Base-by-base conservation (phyloP, 2,113 vertebrate species). In the Amblyornis subalaris region DNA sequence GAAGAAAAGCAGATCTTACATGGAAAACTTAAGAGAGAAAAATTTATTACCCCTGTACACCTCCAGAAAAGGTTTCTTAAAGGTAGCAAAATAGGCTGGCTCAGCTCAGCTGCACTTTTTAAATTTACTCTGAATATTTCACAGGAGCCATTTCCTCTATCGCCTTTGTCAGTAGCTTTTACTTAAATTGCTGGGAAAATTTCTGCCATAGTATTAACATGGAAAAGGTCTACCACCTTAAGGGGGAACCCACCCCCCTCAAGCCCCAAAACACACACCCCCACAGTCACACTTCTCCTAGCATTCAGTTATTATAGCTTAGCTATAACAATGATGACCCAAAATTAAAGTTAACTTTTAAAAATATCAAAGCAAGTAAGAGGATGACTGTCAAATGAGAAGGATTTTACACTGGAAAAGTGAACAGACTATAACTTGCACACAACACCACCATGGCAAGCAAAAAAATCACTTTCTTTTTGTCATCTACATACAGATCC, bases 401-500 rank as follows among this genome's bases (percentile, higher is more conserved):
- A 74, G 5, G 29, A 67, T 64, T 85, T 66, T 70, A 65, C 44
- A 74, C 40, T 4, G 35, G 47, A 61, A 38, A 85, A 71, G 44
- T 28, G 57, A 71, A 35, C 33, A 57, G 5, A 23, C 4, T 5
- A 0, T 14, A 44, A 61, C 31, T 73, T 65, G 55, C 0, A 60
- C 6, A n/a, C 7, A 81, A 2, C 26, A 72, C 0, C 2, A 15
- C 23, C 23, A 28, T 1, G 6, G 15, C 26, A 75, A 58, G 42
- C 9, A 88, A 85, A 87, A 74, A 25, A 2, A 62, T 0, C 20
- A 18, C 25, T 79, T 58, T 9, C 15, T 70, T 81, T 62, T 35
- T 62, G 53, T 60, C 29, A 75, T 40, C 66, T 67, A 69, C 35
- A 69, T 6, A 75, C 15, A 64, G 40, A 86, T 45, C 9, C 40